phyloP scores from a whole-genome alignment of 2,113 vertebrate genomes.

The Tachycineta bicolor region DNA sequence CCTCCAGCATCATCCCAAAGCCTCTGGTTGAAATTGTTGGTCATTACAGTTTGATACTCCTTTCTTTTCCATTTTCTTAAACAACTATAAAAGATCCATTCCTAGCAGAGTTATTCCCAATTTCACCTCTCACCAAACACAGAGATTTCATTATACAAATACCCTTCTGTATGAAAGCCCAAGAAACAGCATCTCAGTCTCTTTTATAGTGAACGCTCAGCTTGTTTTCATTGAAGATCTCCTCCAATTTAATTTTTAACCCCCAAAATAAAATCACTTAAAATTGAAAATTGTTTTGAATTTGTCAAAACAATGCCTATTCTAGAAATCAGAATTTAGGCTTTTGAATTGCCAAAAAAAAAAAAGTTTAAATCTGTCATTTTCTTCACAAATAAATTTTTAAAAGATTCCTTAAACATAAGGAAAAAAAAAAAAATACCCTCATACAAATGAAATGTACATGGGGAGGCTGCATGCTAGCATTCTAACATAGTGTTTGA shows the following conservation, averaged over 20 bases:
- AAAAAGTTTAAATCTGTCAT: not conserved
- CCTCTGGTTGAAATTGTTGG: not conserved
- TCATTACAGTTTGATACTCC: not conserved
- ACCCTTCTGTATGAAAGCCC: not conserved
- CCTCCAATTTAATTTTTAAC: not conserved
- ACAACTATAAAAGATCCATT: not conserved
- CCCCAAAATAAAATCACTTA: not conserved
- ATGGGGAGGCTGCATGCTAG: not conserved
- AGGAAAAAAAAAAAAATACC: not conserved
- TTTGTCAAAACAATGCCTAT: not conserved
- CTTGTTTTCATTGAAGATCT: not conserved
- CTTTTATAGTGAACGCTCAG: not conserved
- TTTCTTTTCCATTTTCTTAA: not conserved
- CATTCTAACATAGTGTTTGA: not conserved
- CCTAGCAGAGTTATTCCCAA: not conserved
- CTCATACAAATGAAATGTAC: not conserved
- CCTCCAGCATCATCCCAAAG: not conserved
- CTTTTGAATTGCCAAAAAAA: not conserved
- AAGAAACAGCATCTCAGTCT: not conserved
- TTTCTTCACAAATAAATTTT: not conserved
- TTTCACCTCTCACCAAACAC: not conserved
- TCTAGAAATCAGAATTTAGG: not conserved
- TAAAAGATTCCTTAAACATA: not conserved
- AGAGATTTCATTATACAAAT: not conserved
- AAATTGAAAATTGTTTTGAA: not conserved